These are phyloP conservation scores for Nerophis lumbriciformis DNA, from an alignment of 2,113 vertebrate genomes.

Conservation along the genomic window DNA sequence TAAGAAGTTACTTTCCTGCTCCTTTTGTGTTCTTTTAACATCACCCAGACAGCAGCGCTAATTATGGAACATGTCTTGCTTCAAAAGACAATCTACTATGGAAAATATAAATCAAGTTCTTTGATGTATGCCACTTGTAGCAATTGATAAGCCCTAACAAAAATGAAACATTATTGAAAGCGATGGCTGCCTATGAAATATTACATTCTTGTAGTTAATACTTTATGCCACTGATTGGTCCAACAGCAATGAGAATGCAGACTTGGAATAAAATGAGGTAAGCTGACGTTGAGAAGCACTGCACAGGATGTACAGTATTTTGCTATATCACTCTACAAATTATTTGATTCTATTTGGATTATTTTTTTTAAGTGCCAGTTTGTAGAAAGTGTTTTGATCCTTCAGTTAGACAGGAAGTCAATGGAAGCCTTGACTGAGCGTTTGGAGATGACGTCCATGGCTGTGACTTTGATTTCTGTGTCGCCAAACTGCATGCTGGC, in stretches of 20 bases:
- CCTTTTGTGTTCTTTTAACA: not conserved
- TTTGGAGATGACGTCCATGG: slow-evolving; percentile 80
- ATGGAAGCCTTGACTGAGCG: slow-evolving; percentile 81
- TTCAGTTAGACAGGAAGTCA: slow-evolving; percentile 92
- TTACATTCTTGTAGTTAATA: slow-evolving; percentile 13
- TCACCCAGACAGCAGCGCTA: no score
- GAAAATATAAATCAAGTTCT: no score
- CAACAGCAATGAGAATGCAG: no score
- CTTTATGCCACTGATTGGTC: slow-evolving; percentile 34
- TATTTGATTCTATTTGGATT: not conserved
- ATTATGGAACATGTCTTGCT: no score
- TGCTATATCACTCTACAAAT: not conserved
- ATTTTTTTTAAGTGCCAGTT: no score
- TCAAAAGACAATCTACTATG: no score
- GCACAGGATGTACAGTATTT: slow-evolving; percentile 28
- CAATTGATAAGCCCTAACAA: no score
- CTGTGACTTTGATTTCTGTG: slow-evolving; percentile 92
- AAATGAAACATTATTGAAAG: no score
- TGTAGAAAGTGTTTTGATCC: slow-evolving; percentile 20
- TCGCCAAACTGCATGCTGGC: slow-evolving; percentile 95
- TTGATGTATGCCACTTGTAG: no score
- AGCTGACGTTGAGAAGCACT: slow-evolving; percentile 10
- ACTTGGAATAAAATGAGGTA: slow-evolving; percentile 32
- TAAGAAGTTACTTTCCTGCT: slow-evolving; percentile 3
- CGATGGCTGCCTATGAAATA: no score